phyloP scores from a whole-genome alignment of 2,888 invertebrate species.

The Apodemia duryi region DNA sequence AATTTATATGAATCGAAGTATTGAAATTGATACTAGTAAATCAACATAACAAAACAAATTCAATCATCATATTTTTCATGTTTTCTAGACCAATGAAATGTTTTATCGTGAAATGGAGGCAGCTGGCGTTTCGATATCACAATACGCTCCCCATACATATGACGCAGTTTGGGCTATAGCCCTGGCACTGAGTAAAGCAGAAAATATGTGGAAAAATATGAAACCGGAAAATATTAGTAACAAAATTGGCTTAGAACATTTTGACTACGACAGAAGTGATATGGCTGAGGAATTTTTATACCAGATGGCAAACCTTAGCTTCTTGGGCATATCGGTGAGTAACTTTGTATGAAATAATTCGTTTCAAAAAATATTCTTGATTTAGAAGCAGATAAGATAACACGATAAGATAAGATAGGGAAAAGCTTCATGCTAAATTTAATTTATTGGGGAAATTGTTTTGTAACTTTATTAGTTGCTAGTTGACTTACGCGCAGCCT shows the following conservation, averaged over 20 bases:
- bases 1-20: no score
- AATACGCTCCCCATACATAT: slow-evolving; percentile 89
- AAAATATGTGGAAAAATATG: slow-evolving; percentile 74
- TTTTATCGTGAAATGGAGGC: slow-evolving; percentile 80
- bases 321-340: slow-evolving; percentile 92
- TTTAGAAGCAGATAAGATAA: no score
- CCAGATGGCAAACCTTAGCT: slow-evolving; percentile 86
- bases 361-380: no score
- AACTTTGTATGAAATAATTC: no score
- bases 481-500: no score
- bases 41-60: no score
- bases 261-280: slow-evolving; percentile 86
- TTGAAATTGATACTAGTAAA: no score
- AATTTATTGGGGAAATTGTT: no score
- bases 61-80: not conserved
- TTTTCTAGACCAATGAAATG: slow-evolving; percentile 80
- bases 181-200: slow-evolving; percentile 83
- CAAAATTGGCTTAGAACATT: slow-evolving; percentile 75
- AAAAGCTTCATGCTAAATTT: no score
- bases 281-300: slow-evolving; percentile 85
- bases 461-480: no score
- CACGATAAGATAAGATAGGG: no score
- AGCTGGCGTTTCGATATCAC: slow-evolving; percentile 77
- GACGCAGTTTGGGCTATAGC: slow-evolving; percentile 96
- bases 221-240: slow-evolving; percentile 39